Evolutionary conservation across 2,797 vertebrate species (phyloP).

Genomic region (Geotrypetes seraphini): DNA sequence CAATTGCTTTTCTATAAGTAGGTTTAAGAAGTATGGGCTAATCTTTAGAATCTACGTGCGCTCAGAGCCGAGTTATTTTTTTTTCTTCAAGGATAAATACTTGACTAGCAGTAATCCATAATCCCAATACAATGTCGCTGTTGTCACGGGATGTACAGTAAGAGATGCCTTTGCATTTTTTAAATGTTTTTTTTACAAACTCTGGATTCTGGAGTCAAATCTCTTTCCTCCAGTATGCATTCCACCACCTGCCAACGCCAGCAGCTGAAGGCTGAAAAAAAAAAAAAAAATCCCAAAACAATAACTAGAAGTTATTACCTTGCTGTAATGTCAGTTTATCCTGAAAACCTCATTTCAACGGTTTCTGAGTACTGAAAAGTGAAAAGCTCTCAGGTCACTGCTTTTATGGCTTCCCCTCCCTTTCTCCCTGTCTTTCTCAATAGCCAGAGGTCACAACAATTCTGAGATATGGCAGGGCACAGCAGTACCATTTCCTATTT

Average conservation of each 20-base stretch:
- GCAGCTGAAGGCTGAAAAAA: conserved; percentile 2
- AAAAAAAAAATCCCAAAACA: too few relatives aligned
- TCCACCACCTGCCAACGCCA: conserved; percentile 1
- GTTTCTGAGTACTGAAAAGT: conserved; percentile 16
- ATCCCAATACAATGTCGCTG: conserved; percentile 18
- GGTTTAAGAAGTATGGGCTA: background rate
- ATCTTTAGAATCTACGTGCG: background rate
- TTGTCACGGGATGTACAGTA: conserved; percentile 20
- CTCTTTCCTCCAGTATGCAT: background rate
- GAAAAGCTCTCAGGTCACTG: conserved; percentile 14
- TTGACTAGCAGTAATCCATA: conserved; percentile 24
- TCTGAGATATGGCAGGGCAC: conserved; percentile 2
- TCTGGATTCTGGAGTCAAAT: conserved; percentile 14
- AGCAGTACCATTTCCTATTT: background rate
- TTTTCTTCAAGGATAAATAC: too few relatives aligned
- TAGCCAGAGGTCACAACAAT: conserved; percentile 1
- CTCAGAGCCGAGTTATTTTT: conserved; percentile 12
- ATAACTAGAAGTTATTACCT: too few relatives aligned
- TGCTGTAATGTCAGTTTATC: conserved; percentile 17
- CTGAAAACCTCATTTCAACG: conserved; percentile 14
- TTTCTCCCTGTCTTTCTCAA: background rate
- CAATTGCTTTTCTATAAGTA: background rate
- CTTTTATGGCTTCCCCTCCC: background rate
- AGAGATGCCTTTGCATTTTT: conserved; percentile 29
- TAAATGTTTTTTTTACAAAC: conserved; percentile 14